A percentile compares a stretch with the other conserved stretches of the same genome.
These are phyloP conservation scores for Sycophila texana DNA, from an alignment of 2,888 invertebrate genomes.

Conservation along the genomic window DNA sequence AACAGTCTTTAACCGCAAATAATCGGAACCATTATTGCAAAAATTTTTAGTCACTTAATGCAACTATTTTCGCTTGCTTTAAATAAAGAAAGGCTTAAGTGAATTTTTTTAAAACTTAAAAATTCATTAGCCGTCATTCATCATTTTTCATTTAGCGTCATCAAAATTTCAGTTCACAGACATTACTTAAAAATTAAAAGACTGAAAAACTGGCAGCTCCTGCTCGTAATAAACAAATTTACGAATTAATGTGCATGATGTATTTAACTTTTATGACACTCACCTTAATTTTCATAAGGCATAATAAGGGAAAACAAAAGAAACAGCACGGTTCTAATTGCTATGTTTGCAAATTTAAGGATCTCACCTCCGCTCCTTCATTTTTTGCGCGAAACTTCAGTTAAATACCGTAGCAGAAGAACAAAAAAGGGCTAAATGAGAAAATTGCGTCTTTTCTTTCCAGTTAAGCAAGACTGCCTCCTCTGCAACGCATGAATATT, in stretches of 20 bases:
- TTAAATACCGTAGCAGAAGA: conserved; percentile 21
- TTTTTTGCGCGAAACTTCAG: conserved; percentile 25
- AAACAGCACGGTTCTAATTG: conserved; percentile 33
- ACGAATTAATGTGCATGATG: background rate
- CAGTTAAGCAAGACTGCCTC: conserved; percentile 16
- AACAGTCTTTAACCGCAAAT: background rate
- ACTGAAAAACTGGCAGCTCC: no score
- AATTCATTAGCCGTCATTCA: no score
- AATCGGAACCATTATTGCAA: background rate
- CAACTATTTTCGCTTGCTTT: no score
- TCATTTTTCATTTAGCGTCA: no score
- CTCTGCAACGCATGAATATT: conserved; percentile 59
- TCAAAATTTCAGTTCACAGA: no score
- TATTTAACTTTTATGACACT: conserved; percentile 11
- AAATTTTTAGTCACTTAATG: no score
- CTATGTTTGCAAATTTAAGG: conserved; percentile 50
- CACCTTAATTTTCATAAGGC: background rate
- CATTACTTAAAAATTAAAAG: no score
- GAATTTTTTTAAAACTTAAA: no score
- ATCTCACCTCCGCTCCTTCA: conserved; percentile 8
- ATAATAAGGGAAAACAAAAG: background rate
- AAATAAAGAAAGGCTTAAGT: no score
- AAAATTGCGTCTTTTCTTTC: conserved; percentile 51
- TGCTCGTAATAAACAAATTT: no score
- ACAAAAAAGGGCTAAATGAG: conserved; percentile 45